Evolutionary conservation across 2,888 invertebrate species (phyloP).

Genomic region (Agapostemon virescens): DNA sequence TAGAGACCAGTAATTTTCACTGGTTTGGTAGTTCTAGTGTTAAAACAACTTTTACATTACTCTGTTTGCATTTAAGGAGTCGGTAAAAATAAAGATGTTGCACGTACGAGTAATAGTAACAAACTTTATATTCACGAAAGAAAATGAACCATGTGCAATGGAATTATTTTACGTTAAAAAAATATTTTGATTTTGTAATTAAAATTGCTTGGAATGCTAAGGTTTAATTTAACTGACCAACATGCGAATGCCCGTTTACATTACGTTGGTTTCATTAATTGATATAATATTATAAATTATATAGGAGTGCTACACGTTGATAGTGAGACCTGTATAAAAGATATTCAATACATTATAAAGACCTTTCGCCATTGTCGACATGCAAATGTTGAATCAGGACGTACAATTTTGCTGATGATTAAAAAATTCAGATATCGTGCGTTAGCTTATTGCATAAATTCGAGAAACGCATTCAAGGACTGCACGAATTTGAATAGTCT

Average conservation of each 20-base stretch:
- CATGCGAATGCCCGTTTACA: neutral
- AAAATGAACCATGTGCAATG: too few relatives aligned
- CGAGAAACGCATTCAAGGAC: slow-evolving; percentile 29
- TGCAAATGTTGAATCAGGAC: neutral
- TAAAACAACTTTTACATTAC: too few relatives aligned
- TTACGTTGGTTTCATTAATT: neutral
- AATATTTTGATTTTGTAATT: too few relatives aligned
- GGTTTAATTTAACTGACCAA: neutral
- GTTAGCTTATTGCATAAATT: slow-evolving; percentile 36
- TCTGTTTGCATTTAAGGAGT: too few relatives aligned
- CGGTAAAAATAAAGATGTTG: too few relatives aligned
- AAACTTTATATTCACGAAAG: too few relatives aligned
- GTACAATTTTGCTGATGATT: slow-evolving; percentile 25
- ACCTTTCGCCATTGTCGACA: neutral
- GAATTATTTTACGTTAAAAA: too few relatives aligned
- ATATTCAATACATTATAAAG: neutral
- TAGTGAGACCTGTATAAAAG: too few relatives aligned
- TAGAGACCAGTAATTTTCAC: too few relatives aligned
- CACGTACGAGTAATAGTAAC: too few relatives aligned
- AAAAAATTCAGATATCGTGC: slow-evolving; percentile 32
- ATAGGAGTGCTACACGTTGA: neutral
- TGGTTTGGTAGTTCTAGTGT: too few relatives aligned
- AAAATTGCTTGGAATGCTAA: too few relatives aligned
- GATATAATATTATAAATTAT: neutral
- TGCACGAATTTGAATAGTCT: neutral